Conservation (phyloP, 2,888 invertebrate genomes). For the Drosophila macrothrix region DNA sequence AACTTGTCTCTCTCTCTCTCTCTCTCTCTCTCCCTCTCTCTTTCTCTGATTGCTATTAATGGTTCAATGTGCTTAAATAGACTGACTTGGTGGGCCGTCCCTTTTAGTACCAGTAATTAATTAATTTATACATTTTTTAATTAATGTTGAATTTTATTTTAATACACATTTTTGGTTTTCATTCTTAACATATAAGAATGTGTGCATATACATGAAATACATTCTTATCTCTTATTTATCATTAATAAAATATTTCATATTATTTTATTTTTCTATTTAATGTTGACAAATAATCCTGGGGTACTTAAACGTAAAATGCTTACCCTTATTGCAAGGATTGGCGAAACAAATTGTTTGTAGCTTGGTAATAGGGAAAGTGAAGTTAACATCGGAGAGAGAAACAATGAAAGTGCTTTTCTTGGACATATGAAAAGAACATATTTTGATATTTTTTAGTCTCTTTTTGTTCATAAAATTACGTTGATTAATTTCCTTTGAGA, state of each 20-base stretch:
- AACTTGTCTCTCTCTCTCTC: background rate
- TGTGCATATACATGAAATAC: background rate
- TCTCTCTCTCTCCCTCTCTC: background rate
- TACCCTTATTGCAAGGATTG: background rate
- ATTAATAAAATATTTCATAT: background rate
- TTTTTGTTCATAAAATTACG: background rate
- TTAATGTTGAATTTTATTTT: background rate
- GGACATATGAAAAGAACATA: background rate
- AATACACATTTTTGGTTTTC: background rate
- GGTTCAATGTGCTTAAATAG: background rate
- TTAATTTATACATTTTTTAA: background rate
- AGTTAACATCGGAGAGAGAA: background rate
- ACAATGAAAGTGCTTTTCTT: background rate
- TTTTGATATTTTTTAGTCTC: background rate
- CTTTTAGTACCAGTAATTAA: background rate
- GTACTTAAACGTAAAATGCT: background rate
- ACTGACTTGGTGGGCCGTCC: background rate
- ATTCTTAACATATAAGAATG: background rate
- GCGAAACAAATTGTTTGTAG: background rate
- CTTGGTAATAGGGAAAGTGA: background rate
- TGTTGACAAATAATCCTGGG: background rate
- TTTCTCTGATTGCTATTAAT: background rate
- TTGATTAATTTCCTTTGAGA: background rate
- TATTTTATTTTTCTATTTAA: background rate
- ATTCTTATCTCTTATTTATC: background rate